A percentile compares a stretch with the other conserved stretches of the same genome.
Conservation (phyloP, 1,140 invertebrate genomes). For the Acromyrmex echinatior region DNA sequence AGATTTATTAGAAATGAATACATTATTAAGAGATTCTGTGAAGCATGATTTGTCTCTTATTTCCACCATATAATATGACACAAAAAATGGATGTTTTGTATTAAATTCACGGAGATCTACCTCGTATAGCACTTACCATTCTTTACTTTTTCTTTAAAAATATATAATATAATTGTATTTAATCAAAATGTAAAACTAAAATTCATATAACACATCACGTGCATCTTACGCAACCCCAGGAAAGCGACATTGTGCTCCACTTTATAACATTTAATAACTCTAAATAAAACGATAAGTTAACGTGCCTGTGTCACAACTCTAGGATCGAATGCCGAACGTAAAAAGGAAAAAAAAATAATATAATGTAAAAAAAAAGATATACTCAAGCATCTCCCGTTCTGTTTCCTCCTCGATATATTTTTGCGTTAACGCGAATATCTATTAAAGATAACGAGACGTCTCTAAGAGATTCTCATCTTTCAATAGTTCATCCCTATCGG, state of each 20-base stretch:
- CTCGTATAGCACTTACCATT: conserved; percentile 60
- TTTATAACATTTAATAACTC: conserved; percentile 11
- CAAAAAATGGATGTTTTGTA: not conserved
- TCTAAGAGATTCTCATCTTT: conserved; percentile 56
- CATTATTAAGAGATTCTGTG: not conserved
- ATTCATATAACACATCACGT: conserved; percentile 38
- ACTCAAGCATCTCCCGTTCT: conserved; percentile 43
- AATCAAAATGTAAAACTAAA: not conserved
- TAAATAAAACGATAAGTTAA: conserved; percentile 14
- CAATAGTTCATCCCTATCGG: conserved; percentile 65
- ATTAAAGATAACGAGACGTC: conserved; percentile 15
- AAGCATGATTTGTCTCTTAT: not conserved
- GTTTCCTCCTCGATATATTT: conserved; percentile 23
- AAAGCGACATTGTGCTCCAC: conserved; percentile 20
- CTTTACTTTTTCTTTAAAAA: conserved; percentile 3
- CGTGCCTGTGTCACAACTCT: conserved; percentile 9
- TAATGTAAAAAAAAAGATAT: not conserved
- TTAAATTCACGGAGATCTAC: not conserved
- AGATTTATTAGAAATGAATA: conserved; percentile 20
- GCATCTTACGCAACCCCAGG: not conserved
- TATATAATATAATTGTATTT: conserved; percentile 14
- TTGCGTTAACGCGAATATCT: not conserved
- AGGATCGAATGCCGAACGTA: conserved; percentile 27
- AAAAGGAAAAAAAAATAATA: conserved; percentile 13
- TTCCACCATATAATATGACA: conserved; percentile 7